Evolutionary conservation across 2,888 invertebrate genomes (phyloP).

Genomic region (Thelaira solivaga): DNA sequence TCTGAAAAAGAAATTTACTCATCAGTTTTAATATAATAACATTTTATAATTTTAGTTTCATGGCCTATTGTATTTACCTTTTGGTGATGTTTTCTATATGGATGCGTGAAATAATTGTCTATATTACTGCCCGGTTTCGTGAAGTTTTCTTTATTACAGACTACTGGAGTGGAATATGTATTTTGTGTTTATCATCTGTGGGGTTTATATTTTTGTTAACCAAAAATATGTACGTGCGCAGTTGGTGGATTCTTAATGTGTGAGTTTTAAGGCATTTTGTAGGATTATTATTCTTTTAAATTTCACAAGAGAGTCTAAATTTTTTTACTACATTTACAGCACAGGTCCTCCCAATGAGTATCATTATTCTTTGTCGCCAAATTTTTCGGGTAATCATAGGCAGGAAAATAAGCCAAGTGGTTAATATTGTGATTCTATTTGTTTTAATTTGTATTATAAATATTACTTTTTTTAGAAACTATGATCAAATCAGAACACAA

Average conservation of each 20-base stretch:
- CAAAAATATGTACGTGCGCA: constrained; percentile 68
- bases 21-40: background rate
- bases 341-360: constrained; percentile 20
- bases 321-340: background rate
- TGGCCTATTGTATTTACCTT: constrained; percentile 68
- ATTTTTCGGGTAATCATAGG: constrained; percentile 23
- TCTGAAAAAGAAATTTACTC: background rate
- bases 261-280: too few species aligned
- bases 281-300: too few species aligned
- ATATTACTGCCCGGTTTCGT: constrained; percentile 66
- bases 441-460: background rate
- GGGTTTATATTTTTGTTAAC: constrained; percentile 69
- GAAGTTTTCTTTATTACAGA: constrained; percentile 71
- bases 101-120: constrained; percentile 71
- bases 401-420: constrained; percentile 23
- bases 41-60: constrained; percentile 64
- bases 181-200: constrained; percentile 68
- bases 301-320: too few species aligned
- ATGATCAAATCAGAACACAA: too few species aligned
- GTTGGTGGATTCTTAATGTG: constrained; percentile 72
- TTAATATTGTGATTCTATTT: background rate
- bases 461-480: too few species aligned
- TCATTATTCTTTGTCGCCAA: constrained; percentile 37
- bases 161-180: constrained; percentile 71
- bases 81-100: constrained; percentile 68